phyloP scores from a whole-genome alignment of 2,888 invertebrate genomes.

The Apotomis turbidana region DNA sequence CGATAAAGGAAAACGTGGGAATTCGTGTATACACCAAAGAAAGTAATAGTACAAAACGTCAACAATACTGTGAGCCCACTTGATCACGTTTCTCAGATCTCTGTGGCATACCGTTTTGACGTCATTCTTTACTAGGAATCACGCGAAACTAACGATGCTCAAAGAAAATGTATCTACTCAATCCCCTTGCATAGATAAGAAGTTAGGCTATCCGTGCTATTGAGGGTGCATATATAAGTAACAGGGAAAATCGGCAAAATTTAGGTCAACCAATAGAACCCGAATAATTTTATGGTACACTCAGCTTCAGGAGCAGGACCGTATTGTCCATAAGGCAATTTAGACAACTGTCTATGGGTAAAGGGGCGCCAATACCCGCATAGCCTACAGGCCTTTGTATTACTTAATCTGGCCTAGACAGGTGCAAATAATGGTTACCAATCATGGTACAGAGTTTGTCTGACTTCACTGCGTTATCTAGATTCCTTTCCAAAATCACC shows the following conservation, averaged over 20 bases:
- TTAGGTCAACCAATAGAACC: constrained; percentile 24
- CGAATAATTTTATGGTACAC: not conserved
- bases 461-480: not conserved
- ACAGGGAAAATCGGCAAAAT: constrained; percentile 10
- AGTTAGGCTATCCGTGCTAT: constrained; percentile 11
- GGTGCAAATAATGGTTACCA: too few species aligned
- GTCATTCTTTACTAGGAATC: constrained; percentile 26
- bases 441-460: too few species aligned
- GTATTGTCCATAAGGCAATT: too few species aligned
- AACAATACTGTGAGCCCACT: constrained; percentile 63
- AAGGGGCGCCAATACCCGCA: too few species aligned
- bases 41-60: constrained; percentile 64
- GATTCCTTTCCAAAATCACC: not conserved
- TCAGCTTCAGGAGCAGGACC: too few species aligned
- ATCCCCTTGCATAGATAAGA: constrained; percentile 19
- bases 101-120: constrained; percentile 62
- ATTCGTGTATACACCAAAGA: constrained; percentile 59
- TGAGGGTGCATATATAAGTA: constrained; percentile 37
- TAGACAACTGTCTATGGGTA: too few species aligned
- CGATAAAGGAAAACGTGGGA: constrained; percentile 81
- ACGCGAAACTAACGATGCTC: constrained; percentile 19
- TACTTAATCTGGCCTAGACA: too few species aligned
- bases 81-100: constrained; percentile 60
- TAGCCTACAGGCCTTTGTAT: too few species aligned
- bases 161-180: constrained; percentile 22